A percentile compares a stretch with the other conserved stretches of the same genome.
Evolutionary conservation across 1,140 invertebrate genomes (phyloP).

Genomic region (Agrilus planipennis): DNA sequence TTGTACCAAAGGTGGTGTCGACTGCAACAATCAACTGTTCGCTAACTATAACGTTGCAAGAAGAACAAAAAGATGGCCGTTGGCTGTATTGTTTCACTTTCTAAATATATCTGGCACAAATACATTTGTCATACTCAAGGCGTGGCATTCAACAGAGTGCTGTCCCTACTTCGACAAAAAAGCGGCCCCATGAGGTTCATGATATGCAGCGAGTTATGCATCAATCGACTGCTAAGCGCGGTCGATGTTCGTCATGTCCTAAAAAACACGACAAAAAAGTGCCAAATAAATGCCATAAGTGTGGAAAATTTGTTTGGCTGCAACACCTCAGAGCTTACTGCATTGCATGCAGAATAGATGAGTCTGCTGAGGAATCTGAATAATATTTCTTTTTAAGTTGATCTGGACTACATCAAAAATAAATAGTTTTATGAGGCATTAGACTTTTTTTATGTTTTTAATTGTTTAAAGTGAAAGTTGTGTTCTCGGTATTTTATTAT

Average conservation of each 20-base stretch:
- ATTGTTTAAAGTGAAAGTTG: background rate
- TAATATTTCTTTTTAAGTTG: background rate
- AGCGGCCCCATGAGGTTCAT: background rate
- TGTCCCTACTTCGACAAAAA: background rate
- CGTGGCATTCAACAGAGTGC: constrained; percentile 1
- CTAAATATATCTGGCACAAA: background rate
- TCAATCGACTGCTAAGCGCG: background rate
- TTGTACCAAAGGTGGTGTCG: constrained; percentile 4
- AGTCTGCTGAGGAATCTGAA: no score
- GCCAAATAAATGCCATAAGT: background rate
- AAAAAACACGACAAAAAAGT: background rate
- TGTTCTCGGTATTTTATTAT: background rate
- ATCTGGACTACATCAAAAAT: background rate
- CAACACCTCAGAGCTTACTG: background rate
- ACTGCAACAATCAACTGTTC: constrained; percentile 1
- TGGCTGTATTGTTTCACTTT: constrained; percentile 16
- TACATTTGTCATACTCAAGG: background rate
- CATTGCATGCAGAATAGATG: background rate
- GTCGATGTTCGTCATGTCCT: background rate
- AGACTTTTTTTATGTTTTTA: background rate
- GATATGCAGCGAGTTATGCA: background rate
- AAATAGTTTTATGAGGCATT: background rate
- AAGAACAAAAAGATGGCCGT: constrained; percentile 8
- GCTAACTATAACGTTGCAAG: constrained; percentile 2
- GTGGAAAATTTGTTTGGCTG: background rate